Conservation (phyloP, 1,140 invertebrate genomes). For the Drosophila obscura region DNA sequence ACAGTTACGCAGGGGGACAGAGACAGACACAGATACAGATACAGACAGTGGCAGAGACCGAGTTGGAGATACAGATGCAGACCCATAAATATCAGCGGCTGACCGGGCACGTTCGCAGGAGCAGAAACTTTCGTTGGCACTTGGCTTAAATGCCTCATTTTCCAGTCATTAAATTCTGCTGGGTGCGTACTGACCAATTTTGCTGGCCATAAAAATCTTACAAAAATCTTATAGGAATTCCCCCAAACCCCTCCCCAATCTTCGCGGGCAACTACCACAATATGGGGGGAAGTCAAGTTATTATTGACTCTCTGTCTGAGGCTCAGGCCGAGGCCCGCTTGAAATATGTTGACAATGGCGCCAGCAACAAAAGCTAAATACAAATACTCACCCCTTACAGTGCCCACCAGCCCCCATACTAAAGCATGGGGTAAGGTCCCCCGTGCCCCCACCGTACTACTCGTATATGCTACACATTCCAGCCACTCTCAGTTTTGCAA, state of each 20-base stretch:
- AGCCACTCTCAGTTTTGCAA: slow-evolving; percentile 48
- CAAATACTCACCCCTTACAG: slow-evolving; percentile 12
- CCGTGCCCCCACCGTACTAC: background rate
- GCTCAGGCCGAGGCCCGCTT: slow-evolving; percentile 26
- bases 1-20: slow-evolving; percentile 12
- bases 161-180: slow-evolving; percentile 76
- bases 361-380: slow-evolving; percentile 66
- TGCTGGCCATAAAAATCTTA: slow-evolving; percentile 60
- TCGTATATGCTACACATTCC: no score
- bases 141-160: slow-evolving; percentile 79
- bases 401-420: background rate
- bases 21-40: slow-evolving; percentile 28
- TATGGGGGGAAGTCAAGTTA: slow-evolving; percentile 61
- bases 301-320: slow-evolving; percentile 65
- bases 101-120: slow-evolving; percentile 59
- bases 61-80: slow-evolving; percentile 47
- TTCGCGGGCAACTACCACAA: slow-evolving; percentile 27
- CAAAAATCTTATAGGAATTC: slow-evolving; percentile 37
- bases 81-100: slow-evolving; percentile 69
- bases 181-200: slow-evolving; percentile 68
- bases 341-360: slow-evolving; percentile 82
- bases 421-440: background rate
- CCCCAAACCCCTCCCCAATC: background rate
- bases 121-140: slow-evolving; percentile 57
- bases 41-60: slow-evolving; percentile 25